Evolutionary conservation across 2,888 invertebrate genomes (phyloP), one percentile per base, ranked within the genome.

Genomic region (Lomographa bimaculata): DNA sequence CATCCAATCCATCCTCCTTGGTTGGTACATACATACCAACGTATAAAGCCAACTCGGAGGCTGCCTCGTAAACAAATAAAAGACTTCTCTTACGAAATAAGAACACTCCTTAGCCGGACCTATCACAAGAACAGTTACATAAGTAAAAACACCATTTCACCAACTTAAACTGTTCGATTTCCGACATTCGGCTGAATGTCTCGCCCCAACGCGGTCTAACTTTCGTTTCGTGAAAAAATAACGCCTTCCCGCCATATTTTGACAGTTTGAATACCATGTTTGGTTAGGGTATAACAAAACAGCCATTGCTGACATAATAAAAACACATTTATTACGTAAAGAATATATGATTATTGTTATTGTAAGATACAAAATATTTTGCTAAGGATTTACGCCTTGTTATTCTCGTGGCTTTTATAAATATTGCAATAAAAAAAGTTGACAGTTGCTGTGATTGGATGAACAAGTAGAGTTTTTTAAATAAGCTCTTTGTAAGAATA

Each of bases 111-210:
- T 33, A 47, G 36, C 53, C 54, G 54, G 54, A 53, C 47, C 47
- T 50, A 48, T 50, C 58, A 62, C 64, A 60, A 61, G 58, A 59
- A 46, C 54, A 21, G 58, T 84, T 86, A 82, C 71, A 72, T 80
- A 85, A 85, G 67, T n/a, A n/a, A 53, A 43, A 81, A 83, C 69
- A 57, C 49, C 79, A 78, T 82, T 80, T 84, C 85, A 75, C 80
- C 70, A 45, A 73, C 70, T 66, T 65, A 65, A 62, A 63, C 63
- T 60, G 59, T 65, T 65, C 60, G 64, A 66, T 69, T 71, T 79
- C 76, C 64, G 74, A 74, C 76, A 81, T 72, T 78, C 73, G 72
- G 59, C 59, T 68, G 60, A 50, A 60, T 65, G 67, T 54, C 71
- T 70, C 67, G 57, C 58, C 46, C 45, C 60, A 54, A 39, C 50